Evolutionary conservation across 2,888 invertebrate species (phyloP), one percentile per base, ranked within the genome.

Genomic region (Ceraclea dissimilis): DNA sequence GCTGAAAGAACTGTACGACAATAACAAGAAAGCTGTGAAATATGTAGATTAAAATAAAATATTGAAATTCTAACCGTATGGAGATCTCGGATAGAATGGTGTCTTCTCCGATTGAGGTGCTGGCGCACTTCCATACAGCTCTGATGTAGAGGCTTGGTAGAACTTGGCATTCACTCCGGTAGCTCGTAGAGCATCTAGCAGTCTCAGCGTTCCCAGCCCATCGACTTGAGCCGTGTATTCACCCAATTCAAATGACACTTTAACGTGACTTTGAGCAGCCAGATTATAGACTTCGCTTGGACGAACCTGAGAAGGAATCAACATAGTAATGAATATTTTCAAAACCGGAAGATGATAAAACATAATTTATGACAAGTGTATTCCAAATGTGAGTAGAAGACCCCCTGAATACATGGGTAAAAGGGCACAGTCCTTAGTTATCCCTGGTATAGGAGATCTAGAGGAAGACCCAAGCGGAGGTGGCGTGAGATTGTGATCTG

Each of bases 191-290:
- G 97, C 96, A 69, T 97, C 96, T 51, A 96, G 73, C 31, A 97
- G 75, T 63, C 96, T 79, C 20, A 97, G 76, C 1, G 95, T 94
- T 11, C 97, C 96, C n/a, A 96, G 82, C 0, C 90, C 96, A 72
- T 96, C 95, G 1, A 97, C 96, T 76, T 99, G 96, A 0, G 98
- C 96, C 0, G 99, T 99, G 68, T 99, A 99, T 74, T 99, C 98
- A 66, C 96, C 95, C 60, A 99, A 77, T 68, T 99, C 98, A 70
- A 99, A 99, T 0, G 98, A 99, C 34, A 97, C 95, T 76, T 98
- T 98, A 1, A 99, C 98, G 73, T 99, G 99, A 64, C 97, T 97
- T 70, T 99, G 98, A 0, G 99, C 99, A 1, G 96, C 99, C 61
- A 99, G 79, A 76, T 99, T 99, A 71, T 99, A 99, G 63, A 99